Base-by-base conservation (phyloP, 2,113 vertebrate species). In the Burhinus oedicnemus region DNA sequence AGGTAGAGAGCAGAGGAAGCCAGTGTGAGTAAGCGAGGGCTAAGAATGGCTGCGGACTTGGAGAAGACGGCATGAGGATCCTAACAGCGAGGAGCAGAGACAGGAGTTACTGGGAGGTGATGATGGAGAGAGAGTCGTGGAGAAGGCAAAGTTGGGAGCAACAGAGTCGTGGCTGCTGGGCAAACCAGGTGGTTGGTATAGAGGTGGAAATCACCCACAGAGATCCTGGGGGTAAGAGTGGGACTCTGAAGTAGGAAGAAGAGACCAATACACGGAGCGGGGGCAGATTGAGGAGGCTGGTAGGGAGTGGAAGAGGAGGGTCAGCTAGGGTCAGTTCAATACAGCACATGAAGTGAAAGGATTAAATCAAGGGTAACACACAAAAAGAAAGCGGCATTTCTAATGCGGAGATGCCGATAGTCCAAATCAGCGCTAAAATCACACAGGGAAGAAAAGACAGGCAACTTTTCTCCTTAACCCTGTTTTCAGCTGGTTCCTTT, bases 181-280 rank as follows among this genome's bases (percentile, higher is more conserved):
- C 21, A 11, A 66, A 51, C 17, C 42, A 64, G 23, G 22, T 19
- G 3, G 19, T 17, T 17, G 40, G 2, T 40, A 10, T 45, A n/a
- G 25, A 55, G 55, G 15, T 64, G 69, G 15, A 42, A 66, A 23
- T 42, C 20, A 19, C 13, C 9, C 2, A 1, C 27, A 4, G 77
- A 42, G 64, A 8, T 22, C 34, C 27, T 16, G 9, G 16, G 15
- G 7, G 3, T 26, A 13, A 38, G 19, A n/a, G 15, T 26, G 25
- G 18, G 26, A 8, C 19, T 42, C 38, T 17, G 52, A 27, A 34
- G 23, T 8, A 22, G 26, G 8, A 51, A 57, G 12, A 49, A 42
- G 22, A 47, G 21, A 16, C 8, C 10, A 25, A 2, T 8, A 26
- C 3, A 2, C 0, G 1, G 4, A 2, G 12, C 27, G 6, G 9